phyloP scores from a whole-genome alignment of 2,888 invertebrate species.

The Trachelus stipa region DNA sequence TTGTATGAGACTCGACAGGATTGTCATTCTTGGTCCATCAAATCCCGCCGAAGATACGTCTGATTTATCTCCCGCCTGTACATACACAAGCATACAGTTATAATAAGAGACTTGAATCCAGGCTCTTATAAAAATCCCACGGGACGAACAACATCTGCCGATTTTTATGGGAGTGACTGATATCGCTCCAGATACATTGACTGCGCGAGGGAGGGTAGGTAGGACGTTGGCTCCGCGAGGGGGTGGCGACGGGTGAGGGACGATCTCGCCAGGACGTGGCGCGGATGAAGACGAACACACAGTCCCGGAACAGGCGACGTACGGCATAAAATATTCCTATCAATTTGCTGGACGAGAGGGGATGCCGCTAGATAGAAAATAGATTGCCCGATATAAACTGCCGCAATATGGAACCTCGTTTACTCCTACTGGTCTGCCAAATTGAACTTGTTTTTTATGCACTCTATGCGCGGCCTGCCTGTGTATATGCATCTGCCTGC shows the following conservation, averaged over 20 bases:
- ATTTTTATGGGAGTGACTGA: conserved; percentile 5
- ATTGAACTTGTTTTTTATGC: background rate
- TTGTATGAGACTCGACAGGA: too few relatives aligned
- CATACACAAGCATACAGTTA: background rate
- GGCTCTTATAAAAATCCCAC: background rate
- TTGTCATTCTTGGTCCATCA: too few relatives aligned
- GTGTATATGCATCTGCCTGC: too few relatives aligned
- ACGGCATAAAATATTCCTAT: conserved; percentile 44
- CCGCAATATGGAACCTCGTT: conserved; percentile 3
- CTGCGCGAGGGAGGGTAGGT: too few relatives aligned
- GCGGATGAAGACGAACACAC: conserved; percentile 2
- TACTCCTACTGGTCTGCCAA: background rate
- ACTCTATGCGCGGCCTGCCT: background rate
- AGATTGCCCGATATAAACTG: conserved; percentile 40
- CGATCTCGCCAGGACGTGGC: background rate
- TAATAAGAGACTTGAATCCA: background rate
- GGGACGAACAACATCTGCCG: conserved; percentile 24
- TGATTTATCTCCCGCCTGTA: background rate
- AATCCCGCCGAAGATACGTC: background rate
- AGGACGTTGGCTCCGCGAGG: too few relatives aligned
- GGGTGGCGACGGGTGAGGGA: too few relatives aligned
- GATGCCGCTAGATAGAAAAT: conserved; percentile 39
- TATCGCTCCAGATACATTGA: background rate
- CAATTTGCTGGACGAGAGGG: conserved; percentile 44
- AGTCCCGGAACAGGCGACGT: conserved; percentile 20